A percentile compares a stretch with the other conserved stretches of the same genome.
These are phyloP conservation scores for Coptotermes formosanus DNA, from an alignment of 1,140 invertebrate species.

Conservation along the genomic window DNA sequence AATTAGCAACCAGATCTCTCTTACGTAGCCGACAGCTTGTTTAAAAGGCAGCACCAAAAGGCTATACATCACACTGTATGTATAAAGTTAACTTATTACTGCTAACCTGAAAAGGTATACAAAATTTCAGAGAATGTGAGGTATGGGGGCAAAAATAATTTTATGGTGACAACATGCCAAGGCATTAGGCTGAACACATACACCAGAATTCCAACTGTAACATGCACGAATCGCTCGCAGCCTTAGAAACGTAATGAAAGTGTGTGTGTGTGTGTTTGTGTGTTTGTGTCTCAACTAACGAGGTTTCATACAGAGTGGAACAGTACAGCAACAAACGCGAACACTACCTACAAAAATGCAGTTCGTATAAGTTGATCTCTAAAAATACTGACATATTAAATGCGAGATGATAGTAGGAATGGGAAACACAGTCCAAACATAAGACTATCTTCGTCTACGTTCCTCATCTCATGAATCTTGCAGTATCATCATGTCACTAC, in stretches of 20 bases:
- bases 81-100: neutral
- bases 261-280: slow-evolving; percentile 20
- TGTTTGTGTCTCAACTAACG: neutral
- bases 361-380: too few species aligned
- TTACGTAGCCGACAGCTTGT: neutral
- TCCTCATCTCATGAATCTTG: too few species aligned
- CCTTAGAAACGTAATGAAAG: neutral
- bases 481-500: neutral
- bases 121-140: neutral
- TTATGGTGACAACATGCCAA: neutral
- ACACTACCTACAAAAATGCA: too few species aligned
- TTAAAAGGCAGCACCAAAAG: neutral
- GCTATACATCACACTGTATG: neutral
- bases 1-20: neutral
- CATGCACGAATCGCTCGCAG: too few species aligned
- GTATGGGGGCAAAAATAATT: neutral
- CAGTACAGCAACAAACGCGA: too few species aligned
- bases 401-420: too few species aligned
- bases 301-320: too few species aligned
- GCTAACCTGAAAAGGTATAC: neutral
- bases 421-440: too few species aligned
- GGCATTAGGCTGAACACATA: neutral
- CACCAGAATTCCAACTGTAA: too few species aligned
- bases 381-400: too few species aligned
- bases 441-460: too few species aligned